Evolutionary conservation across 2,797 vertebrate species (phyloP).

Genomic region (Lagothrix lagotricha): DNA sequence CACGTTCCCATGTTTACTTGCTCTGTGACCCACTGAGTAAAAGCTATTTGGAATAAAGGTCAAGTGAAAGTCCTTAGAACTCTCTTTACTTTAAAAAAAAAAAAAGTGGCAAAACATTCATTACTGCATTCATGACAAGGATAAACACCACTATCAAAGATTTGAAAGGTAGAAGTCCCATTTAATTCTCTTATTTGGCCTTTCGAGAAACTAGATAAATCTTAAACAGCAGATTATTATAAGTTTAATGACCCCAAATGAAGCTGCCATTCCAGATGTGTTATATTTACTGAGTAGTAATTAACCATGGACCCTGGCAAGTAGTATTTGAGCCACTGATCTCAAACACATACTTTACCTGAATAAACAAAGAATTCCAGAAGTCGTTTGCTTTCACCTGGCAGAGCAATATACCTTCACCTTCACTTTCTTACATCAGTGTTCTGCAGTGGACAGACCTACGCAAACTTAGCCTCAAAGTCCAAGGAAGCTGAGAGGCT

Average conservation of each 20-base stretch:
- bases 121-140: background rate
- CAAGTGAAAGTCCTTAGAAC: background rate
- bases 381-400: background rate
- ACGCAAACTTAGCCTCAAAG: background rate
- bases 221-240: background rate
- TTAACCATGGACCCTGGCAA: background rate
- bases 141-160: background rate
- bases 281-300: background rate
- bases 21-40: background rate
- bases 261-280: background rate
- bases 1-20: background rate
- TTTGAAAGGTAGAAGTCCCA: background rate
- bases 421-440: background rate
- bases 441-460: background rate
- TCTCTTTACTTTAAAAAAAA: background rate
- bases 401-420: background rate
- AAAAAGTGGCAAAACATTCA: background rate
- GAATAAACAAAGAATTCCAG: background rate
- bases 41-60: background rate
- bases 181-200: background rate
- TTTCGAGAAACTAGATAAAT: background rate
- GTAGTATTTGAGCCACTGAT: background rate
- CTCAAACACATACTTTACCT: background rate
- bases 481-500: background rate
- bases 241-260: background rate